Base-by-base conservation (phyloP, 2,797 vertebrate genomes). In the Trematomus bernacchii region DNA sequence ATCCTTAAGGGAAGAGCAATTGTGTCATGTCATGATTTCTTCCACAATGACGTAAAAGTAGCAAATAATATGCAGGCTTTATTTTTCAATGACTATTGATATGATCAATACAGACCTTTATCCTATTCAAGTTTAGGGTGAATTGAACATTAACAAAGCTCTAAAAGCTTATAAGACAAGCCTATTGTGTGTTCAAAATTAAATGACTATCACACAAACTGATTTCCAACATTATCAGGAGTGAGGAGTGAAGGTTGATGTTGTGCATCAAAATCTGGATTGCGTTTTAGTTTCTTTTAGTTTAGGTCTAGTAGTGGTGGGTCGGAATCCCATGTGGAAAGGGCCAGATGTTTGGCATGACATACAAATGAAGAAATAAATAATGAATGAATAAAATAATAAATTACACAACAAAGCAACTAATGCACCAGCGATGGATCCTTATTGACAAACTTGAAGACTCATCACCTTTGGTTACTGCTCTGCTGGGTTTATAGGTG, bases 391-490 rank as follows among this genome's bases (percentile, higher is more conserved):
- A 5, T 58, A 0, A 33, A 11, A 23, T 18, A 53, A 37, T 40
- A 15, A 68, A 79, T 13, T 37, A 21, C 30, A 33, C 30, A 46
- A 53, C 27, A 47, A 65, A 72, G 42, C n/a, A 66, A 21, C 15
- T 40, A 7, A 37, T 52, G 52, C 10, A 42, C 6, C 7, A 21
- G 23, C 52, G 48, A 33, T 23, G 10, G n/a, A 16, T 37, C 46
- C 15, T n/a, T 47, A 52, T 18, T 23, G 47, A 43, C 42, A 53
- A 9, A 47, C 9, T 65, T 9, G 30, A 43, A 66, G 7, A 27
- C 16, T 48, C 15, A 30, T 40, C 30, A 64, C n/a, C 13, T 37
- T 13, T 42, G 19, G 10, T 61, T 19, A 13, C 62, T 44, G 30
- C 13, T n/a, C 12, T 15, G 9, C 18, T 59, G 12, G 18, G 51